phyloP scores from a whole-genome alignment of 2,888 invertebrate species.

The Pocota personata region DNA sequence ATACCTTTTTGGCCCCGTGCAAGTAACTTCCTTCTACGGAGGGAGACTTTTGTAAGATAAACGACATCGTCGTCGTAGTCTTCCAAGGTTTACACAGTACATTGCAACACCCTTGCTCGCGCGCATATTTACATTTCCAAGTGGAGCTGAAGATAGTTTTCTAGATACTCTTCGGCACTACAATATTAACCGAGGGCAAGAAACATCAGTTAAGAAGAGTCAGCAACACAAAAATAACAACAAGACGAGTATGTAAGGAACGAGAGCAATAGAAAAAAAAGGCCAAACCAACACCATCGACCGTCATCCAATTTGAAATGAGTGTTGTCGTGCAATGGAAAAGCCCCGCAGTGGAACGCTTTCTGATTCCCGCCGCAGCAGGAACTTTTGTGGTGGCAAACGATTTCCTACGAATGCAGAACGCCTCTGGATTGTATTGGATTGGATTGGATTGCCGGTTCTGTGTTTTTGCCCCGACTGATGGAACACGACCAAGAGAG shows the following conservation, averaged over 20 bases:
- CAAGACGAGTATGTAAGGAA: background rate
- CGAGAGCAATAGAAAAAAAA: background rate
- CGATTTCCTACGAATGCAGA: slow-evolving; percentile 72
- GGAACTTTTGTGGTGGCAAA: slow-evolving; percentile 72
- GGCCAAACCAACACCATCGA: slow-evolving; percentile 31
- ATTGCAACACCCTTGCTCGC: slow-evolving; percentile 61
- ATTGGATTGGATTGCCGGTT: slow-evolving; percentile 67
- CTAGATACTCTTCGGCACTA: slow-evolving; percentile 40
- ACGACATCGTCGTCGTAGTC: slow-evolving; percentile 61
- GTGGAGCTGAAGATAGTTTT: slow-evolving; percentile 63
- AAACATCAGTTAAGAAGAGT: slow-evolving; percentile 60
- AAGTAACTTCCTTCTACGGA: slow-evolving; percentile 39
- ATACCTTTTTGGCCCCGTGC: slow-evolving; percentile 37
- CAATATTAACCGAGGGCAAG: slow-evolving; percentile 70
- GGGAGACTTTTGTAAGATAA: slow-evolving; percentile 54
- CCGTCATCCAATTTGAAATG: slow-evolving; percentile 70
- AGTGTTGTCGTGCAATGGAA: slow-evolving; percentile 64
- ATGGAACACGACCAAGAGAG: slow-evolving; percentile 42
- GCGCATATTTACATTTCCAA: slow-evolving; percentile 72
- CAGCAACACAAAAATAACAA: slow-evolving; percentile 13
- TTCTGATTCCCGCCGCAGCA: slow-evolving; percentile 68
- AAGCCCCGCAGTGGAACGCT: slow-evolving; percentile 71
- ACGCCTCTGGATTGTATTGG: slow-evolving; percentile 68
- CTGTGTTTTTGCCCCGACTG: slow-evolving; percentile 40
- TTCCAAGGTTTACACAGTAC: slow-evolving; percentile 51